phyloP scores from a whole-genome alignment of 2,113 vertebrate genomes.

The Rhinopithecus roxellana region DNA sequence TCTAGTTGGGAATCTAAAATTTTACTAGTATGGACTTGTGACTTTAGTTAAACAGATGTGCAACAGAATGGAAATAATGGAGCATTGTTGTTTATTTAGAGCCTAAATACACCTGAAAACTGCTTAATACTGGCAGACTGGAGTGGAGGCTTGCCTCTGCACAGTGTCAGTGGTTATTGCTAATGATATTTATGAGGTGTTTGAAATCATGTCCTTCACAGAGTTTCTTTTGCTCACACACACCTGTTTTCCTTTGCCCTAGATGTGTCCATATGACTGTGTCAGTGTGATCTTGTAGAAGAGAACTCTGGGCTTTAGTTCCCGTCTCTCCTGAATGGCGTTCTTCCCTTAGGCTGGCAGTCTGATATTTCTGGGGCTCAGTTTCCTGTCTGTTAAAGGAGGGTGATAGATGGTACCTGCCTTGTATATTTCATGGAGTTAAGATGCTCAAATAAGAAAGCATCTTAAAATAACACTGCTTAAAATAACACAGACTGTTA shows the following conservation, averaged over 20 bases:
- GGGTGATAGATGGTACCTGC: background rate
- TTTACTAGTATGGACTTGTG: background rate
- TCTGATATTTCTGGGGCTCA: background rate
- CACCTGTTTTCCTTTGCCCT: background rate
- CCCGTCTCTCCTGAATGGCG: background rate
- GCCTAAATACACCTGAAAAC: background rate
- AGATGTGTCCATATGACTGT: background rate
- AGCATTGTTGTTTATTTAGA: background rate
- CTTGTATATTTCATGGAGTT: background rate
- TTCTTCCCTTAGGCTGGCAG: background rate
- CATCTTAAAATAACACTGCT: background rate
- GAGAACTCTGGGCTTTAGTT: background rate
- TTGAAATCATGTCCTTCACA: background rate
- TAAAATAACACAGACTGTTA: background rate
- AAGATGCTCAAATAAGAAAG: background rate
- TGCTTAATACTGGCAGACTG: background rate
- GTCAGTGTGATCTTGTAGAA: background rate
- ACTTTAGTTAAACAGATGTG: background rate
- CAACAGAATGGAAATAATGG: background rate
- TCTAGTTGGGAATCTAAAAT: background rate
- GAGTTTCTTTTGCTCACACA: background rate
- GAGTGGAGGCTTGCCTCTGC: background rate
- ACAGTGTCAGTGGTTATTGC: background rate
- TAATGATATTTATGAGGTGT: background rate
- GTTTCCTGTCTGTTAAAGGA: background rate